Percentiles rank a stretch among this genome's conserved stretches.
Conservation (phyloP, 2,888 invertebrate genomes). For the Campopleginae sp. region DNA sequence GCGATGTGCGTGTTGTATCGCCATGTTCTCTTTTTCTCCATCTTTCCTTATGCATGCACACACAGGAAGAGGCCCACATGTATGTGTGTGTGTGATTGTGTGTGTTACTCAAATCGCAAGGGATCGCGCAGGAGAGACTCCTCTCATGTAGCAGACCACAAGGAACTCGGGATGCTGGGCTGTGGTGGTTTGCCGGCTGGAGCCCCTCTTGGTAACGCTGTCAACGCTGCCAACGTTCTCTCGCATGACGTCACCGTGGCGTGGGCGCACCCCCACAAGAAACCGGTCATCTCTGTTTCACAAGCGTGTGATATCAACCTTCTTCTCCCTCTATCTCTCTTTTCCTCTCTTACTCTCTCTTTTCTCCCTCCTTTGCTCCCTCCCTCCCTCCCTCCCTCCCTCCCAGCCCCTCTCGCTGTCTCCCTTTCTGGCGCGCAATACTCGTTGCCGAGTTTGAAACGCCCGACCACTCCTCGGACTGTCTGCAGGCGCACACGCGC, state of each 20-base stretch:
- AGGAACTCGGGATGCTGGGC: conserved; percentile 51
- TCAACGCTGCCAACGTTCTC: conserved; percentile 81
- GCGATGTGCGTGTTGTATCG: conserved; percentile 31
- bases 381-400: conserved; percentile 46
- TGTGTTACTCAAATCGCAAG: conserved; percentile 24
- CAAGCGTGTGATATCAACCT: conserved; percentile 55
- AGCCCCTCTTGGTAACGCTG: conserved; percentile 71
- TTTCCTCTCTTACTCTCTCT: conserved; percentile 30
- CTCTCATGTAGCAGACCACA: conserved; percentile 47
- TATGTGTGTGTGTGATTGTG: background rate
- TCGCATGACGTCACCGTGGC: conserved; percentile 81
- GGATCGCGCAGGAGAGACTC: conserved; percentile 25
- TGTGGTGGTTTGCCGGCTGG: conserved; percentile 53
- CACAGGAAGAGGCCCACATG: background rate
- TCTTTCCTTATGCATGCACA: conserved; percentile 13
- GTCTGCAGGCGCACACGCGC: conserved; percentile 67
- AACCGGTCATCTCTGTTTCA: conserved; percentile 66
- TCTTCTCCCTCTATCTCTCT: conserved; percentile 50
- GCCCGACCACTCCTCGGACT: conserved; percentile 68
- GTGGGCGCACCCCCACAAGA: conserved; percentile 83
- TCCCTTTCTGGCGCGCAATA: conserved; percentile 50
- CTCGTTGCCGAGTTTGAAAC: conserved; percentile 52
- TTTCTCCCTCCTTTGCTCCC: conserved; percentile 37
- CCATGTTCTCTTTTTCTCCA: conserved; percentile 5
- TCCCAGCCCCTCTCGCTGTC: conserved; percentile 55